phyloP scores from a whole-genome alignment of 2,888 invertebrate species.

The Stenoptilia bipunctidactyla region DNA sequence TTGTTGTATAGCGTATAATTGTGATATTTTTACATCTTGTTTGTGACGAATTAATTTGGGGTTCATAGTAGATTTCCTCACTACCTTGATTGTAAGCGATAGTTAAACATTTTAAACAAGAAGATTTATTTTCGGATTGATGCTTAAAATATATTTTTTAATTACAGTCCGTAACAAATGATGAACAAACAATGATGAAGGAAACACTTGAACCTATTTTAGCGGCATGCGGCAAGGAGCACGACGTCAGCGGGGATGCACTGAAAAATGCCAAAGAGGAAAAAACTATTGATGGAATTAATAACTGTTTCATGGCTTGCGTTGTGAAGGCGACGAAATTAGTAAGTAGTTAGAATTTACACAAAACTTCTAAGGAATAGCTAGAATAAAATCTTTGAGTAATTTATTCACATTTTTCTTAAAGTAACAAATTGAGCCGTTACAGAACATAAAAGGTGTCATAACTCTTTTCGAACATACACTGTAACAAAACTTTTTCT shows the following conservation, averaged over 20 bases:
- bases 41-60: no score
- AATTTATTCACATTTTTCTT: no score
- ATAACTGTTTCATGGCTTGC: constrained; percentile 28
- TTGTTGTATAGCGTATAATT: no score
- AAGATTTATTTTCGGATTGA: not conserved
- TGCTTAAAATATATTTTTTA: not conserved
- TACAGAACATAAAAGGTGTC: no score
- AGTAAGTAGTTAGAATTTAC: constrained; percentile 14
- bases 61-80: no score
- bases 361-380: no score
- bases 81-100: no score
- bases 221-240: constrained; percentile 20
- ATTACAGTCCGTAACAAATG: not conserved
- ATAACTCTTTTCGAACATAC: no score
- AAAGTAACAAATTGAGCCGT: no score
- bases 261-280: constrained; percentile 20
- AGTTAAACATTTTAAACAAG: not conserved
- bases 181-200: not conserved
- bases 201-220: constrained; percentile 19
- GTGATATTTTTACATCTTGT: no score
- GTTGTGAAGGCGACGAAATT: constrained; percentile 13
- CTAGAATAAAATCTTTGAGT: no score
- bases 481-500: no score
- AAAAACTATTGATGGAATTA: constrained; percentile 13
- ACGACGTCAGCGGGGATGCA: constrained; percentile 18